Evolutionary conservation across 2,113 vertebrate genomes (phyloP).

Genomic region (Hystrix brachyura): DNA sequence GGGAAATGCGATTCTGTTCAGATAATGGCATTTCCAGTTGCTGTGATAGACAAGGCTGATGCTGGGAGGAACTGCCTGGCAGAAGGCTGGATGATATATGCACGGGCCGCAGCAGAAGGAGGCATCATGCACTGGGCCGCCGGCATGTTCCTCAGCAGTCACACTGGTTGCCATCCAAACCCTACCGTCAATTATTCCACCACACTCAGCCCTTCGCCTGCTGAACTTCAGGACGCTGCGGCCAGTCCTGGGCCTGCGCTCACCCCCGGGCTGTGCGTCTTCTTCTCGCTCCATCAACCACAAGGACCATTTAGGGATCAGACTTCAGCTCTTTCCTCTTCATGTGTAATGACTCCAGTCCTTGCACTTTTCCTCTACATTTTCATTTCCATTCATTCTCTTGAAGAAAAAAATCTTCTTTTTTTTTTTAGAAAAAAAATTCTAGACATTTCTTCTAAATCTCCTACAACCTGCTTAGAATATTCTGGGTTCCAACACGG

Average conservation of each 20-base stretch:
- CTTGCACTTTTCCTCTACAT: constrained; percentile 1
- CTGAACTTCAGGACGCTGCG: not conserved
- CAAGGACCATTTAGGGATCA: not conserved
- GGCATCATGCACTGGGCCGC: not conserved
- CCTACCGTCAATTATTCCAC: not conserved
- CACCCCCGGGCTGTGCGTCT: rapidly evolving
- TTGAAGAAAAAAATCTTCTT: not conserved
- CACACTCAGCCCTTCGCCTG: not conserved
- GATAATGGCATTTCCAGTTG: constrained; percentile 81
- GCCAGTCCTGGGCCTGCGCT: rapidly evolving
- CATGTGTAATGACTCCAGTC: not conserved
- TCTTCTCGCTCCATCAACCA: not conserved
- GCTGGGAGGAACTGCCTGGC: constrained; percentile 60
- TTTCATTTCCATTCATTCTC: constrained; percentile 1
- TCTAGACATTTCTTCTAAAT: not conserved
- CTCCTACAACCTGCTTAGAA: not conserved
- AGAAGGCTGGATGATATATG: constrained; percentile 9
- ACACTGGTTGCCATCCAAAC: constrained; percentile 39
- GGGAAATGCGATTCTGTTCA: constrained; percentile 67
- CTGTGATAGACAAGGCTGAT: constrained; percentile 67
- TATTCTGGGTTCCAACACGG: not conserved
- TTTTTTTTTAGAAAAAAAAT: not conserved
- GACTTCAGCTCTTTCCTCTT: not conserved
- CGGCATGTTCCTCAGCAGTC: not conserved
- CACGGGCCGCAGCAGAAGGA: not conserved